Evolutionary conservation across 92 coral and sea anemone genomes (phyloP).

Genomic region (Porites rus): DNA sequence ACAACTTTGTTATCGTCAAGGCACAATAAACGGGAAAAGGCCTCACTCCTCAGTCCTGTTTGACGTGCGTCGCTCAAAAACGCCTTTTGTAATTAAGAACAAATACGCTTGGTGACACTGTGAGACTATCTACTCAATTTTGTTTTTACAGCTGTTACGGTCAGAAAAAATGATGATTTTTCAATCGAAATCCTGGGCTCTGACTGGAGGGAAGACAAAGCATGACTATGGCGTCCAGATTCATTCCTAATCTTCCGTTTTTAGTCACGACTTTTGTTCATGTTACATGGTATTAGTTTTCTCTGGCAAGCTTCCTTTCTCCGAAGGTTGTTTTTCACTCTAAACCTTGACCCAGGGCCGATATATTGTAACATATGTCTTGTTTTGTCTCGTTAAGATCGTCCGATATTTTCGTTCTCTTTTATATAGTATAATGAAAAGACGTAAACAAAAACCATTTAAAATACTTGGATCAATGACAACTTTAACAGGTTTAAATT

Average conservation of each 20-base stretch:
- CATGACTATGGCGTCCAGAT: background rate
- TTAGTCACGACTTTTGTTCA: background rate
- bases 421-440: background rate
- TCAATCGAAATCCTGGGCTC: too few relatives aligned
- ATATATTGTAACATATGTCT: background rate
- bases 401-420: background rate
- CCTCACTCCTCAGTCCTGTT: too few relatives aligned
- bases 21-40: too few relatives aligned
- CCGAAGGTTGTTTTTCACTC: background rate
- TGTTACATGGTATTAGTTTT: background rate
- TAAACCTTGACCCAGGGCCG: background rate
- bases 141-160: too few relatives aligned
- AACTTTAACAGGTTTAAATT: background rate
- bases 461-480: background rate
- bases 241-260: background rate
- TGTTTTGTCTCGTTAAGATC: background rate
- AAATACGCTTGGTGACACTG: too few relatives aligned
- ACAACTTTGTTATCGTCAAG: too few relatives aligned
- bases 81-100: too few relatives aligned
- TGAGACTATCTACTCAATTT: too few relatives aligned
- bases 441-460: background rate
- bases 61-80: too few relatives aligned
- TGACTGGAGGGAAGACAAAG: too few relatives aligned
- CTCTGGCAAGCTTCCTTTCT: background rate
- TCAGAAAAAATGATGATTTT: too few relatives aligned